Base-by-base conservation (phyloP, 64 coral and sea anemone genomes). In the Pocillopora verrucosa region DNA sequence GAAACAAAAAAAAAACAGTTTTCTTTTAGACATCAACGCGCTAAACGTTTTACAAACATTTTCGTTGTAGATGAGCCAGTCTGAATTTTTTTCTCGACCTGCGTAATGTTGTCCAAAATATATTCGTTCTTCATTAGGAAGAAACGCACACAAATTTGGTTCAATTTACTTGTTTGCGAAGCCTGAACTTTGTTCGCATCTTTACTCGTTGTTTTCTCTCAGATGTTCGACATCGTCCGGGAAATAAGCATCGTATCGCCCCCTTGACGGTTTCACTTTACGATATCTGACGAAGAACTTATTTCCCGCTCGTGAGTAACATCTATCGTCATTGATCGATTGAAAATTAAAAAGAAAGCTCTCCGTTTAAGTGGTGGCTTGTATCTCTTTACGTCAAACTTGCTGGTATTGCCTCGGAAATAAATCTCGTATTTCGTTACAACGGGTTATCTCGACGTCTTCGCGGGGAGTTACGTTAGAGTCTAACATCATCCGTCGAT, bases 121-220 rank as follows among this genome's bases (percentile, higher is more conserved):
- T 59, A 79, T 60, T 79, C 11, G 19, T 34, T 79, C 57, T 60
- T 24, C 59, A 79, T 59, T 79, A 59, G 59, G 56, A 79, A 67
- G 65, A 19, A 51, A 84, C 61, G 61, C 17, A 85, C 56, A 68
- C 9, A 11, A 72, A 73, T 65, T 67, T 45, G 38, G 82, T 13
- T 85, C 57, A 37, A 85, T 72, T 85, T 51, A 65, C 34, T 72
- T 85, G 61, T 85, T 72, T 85, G 64, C 19, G 57, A 70, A 22
- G 24, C 20, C 59, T 17, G 15, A 34, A 81, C 20, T 67, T 57
- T 37, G 37, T 65, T 85, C 61, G 65, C 22, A 11, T 72, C 19
- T 41, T 20, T 19, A 34, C 36, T 70, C 20, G 67, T 11, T 70
- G 6, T 20, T 70, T 2, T 11, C 10, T 70, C 67, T 51, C 41